A percentile compares a stretch with the other conserved stretches of the same genome.
Conservation (phyloP, 2,113 vertebrate genomes). For the Tiliqua scincoides region DNA sequence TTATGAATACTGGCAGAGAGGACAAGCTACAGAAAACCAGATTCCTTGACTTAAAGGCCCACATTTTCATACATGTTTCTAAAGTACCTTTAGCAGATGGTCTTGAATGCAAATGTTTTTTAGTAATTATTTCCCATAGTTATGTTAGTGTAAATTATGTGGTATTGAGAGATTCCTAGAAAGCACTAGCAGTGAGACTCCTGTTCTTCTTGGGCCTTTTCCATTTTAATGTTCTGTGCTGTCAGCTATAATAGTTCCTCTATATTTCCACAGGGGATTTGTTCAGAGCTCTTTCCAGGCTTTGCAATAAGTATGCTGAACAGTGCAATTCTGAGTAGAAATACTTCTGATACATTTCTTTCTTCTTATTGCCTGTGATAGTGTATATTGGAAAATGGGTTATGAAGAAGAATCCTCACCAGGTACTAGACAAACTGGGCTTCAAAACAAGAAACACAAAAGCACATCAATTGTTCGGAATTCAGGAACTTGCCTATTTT, state of each 20-base stretch:
- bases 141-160: too few species aligned
- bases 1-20: neutral
- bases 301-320: neutral
- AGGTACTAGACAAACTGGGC: neutral
- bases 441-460: neutral
- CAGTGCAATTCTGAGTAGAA: neutral
- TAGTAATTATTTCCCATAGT: neutral
- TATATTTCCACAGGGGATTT: constrained; percentile 1
- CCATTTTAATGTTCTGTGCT: constrained; percentile 1
- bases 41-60: neutral
- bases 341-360: neutral
- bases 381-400: neutral
- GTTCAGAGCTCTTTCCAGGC: neutral
- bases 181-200: neutral
- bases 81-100: neutral
- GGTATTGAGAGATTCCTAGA: neutral
- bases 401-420: neutral
- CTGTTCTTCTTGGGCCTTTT: neutral
- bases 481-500: neutral
- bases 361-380: neutral
- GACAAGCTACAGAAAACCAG: neutral
- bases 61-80: neutral
- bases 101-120: neutral
- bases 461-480: neutral
- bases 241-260: neutral